Evolutionary conservation across 2,888 invertebrate genomes (phyloP).

Genomic region (Diplolepis rosae): DNA sequence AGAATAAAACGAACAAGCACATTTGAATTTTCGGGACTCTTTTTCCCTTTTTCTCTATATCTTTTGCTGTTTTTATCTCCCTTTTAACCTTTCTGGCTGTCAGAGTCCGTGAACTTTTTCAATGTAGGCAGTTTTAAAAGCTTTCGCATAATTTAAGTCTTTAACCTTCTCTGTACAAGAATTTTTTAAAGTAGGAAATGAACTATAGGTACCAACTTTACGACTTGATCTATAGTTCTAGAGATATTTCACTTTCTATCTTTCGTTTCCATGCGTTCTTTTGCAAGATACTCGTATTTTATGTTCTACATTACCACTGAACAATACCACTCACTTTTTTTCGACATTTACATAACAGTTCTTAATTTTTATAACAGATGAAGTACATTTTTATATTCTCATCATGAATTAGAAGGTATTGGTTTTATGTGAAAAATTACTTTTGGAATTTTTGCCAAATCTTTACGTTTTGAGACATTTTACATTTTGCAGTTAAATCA

Average conservation of each 20-base stretch:
- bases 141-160: slow-evolving; percentile 60
- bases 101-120: slow-evolving; percentile 57
- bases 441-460: too few relatives aligned
- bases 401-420: too few relatives aligned
- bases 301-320: too few relatives aligned
- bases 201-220: slow-evolving; percentile 5
- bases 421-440: too few relatives aligned
- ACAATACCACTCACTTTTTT: too few relatives aligned
- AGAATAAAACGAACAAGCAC: slow-evolving; percentile 48
- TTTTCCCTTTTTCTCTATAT: background rate
- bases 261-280: too few relatives aligned
- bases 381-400: too few relatives aligned
- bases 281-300: too few relatives aligned
- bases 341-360: too few relatives aligned
- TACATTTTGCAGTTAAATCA: too few relatives aligned
- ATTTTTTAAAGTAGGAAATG: slow-evolving; percentile 53
- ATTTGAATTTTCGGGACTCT: slow-evolving; percentile 58
- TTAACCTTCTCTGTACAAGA: slow-evolving; percentile 50
- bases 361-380: too few relatives aligned
- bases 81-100: slow-evolving; percentile 8
- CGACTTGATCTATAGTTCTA: background rate
- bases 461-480: too few relatives aligned
- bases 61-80: slow-evolving; percentile 15
- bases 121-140: slow-evolving; percentile 60
- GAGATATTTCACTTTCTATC: background rate